Conservation (phyloP, 2,888 invertebrate genomes). For the Stenoptilia bipunctidactyla region DNA sequence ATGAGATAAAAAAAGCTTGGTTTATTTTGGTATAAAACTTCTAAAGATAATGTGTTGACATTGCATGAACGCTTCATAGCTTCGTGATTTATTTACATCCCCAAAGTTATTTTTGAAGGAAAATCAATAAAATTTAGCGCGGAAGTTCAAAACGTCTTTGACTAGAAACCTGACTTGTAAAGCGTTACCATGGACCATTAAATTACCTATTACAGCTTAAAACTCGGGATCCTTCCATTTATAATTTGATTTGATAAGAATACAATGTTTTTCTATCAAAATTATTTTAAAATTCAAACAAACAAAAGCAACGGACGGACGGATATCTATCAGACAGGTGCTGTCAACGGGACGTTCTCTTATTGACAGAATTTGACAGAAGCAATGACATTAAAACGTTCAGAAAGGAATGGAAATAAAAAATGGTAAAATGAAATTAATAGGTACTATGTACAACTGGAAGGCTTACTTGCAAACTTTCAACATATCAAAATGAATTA, state of each 20-base stretch:
- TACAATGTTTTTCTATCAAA: constrained; percentile 18
- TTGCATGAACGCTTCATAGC: constrained; percentile 31
- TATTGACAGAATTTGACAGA: no score
- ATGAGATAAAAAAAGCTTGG: not conserved
- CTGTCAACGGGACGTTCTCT: no score
- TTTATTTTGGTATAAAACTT: not conserved
- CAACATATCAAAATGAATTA: no score
- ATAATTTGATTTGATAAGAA: constrained; percentile 8
- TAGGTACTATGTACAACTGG: no score
- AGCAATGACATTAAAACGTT: no score
- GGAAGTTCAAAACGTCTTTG: constrained; percentile 46
- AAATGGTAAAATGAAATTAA: no score
- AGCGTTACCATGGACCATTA: no score
- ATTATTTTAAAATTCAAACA: no score
- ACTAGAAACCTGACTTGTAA: not conserved
- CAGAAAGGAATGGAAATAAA: no score
- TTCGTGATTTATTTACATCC: constrained; percentile 68
- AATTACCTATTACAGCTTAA: constrained; percentile 34
- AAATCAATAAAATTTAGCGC: constrained; percentile 67
- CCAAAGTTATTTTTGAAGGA: constrained; percentile 57
- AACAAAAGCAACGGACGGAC: no score
- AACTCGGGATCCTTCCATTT: constrained; percentile 15
- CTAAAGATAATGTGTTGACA: not conserved
- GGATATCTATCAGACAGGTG: no score
- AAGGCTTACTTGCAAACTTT: no score